These are phyloP conservation scores for Diadegma fenestrale DNA, from an alignment of 2,888 invertebrate species.

Conservation along the genomic window DNA sequence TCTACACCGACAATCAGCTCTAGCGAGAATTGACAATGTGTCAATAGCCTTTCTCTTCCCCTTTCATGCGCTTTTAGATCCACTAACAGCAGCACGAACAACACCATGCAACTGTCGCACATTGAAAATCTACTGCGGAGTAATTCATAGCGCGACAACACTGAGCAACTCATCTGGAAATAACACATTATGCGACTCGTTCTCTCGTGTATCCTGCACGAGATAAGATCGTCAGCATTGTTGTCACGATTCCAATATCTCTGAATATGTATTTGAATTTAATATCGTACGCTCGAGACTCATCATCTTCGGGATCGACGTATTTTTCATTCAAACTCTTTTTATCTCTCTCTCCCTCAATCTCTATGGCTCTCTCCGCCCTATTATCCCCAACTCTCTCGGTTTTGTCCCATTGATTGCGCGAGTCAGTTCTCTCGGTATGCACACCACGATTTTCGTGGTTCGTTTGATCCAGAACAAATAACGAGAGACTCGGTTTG, in stretches of 20 bases:
- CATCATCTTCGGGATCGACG: background rate
- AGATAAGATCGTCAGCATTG: constrained; percentile 37
- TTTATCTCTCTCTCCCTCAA: background rate
- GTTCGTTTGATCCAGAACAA: background rate
- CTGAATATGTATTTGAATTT: background rate
- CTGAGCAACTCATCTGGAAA: constrained; percentile 57
- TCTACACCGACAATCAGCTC: background rate
- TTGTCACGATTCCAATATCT: background rate
- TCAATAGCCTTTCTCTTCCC: background rate
- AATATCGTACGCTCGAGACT: background rate
- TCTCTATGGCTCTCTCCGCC: background rate
- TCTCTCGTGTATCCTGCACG: constrained; percentile 8
- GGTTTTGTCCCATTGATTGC: background rate
- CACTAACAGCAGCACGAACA: background rate
- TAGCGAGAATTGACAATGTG: background rate
- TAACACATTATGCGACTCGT: constrained; percentile 56
- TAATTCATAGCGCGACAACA: constrained; percentile 54
- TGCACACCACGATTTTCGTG: background rate
- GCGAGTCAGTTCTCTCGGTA: background rate
- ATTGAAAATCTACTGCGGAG: constrained; percentile 41
- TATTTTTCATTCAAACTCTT: background rate
- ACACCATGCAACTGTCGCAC: constrained; percentile 18
- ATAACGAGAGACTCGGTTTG: background rate
- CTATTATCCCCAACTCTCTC: background rate
- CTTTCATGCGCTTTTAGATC: background rate